phyloP scores from a whole-genome alignment of 2,888 invertebrate genomes.

The Teinopalpus imperialis region DNA sequence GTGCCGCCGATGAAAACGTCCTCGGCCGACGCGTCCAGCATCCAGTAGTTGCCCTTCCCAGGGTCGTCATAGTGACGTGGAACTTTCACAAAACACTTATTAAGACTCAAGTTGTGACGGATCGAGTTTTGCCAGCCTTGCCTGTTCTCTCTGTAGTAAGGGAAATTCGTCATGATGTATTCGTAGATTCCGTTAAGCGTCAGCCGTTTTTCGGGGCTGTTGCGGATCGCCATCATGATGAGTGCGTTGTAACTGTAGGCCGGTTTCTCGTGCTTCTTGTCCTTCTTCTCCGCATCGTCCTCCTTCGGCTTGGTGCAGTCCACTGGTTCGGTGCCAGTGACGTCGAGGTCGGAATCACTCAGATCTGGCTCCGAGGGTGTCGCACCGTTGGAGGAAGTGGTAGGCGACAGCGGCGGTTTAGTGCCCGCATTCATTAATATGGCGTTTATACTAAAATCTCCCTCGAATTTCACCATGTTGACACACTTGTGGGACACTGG shows the following conservation, averaged over 20 bases:
- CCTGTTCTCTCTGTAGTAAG: slow-evolving; percentile 98
- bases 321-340: slow-evolving; percentile 88
- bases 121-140: slow-evolving; percentile 99
- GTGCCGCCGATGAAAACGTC: slow-evolving; percentile 99
- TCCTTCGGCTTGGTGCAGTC: slow-evolving; percentile 84
- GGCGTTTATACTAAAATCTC: slow-evolving; percentile 91
- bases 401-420: slow-evolving; percentile 69
- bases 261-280: slow-evolving; percentile 94
- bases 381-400: slow-evolving; percentile 61
- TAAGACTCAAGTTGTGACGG: slow-evolving; percentile 97
- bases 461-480: slow-evolving; percentile 81
- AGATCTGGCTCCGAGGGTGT: slow-evolving; percentile 66
- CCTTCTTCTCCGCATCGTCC: slow-evolving; percentile 56
- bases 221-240: slow-evolving; percentile 99
- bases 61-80: slow-evolving; percentile 99
- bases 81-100: slow-evolving; percentile 99
- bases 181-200: slow-evolving; percentile 99
- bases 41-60: slow-evolving; percentile 99
- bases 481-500: slow-evolving; percentile 51
- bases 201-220: slow-evolving; percentile 95
- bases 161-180: slow-evolving; percentile 99
- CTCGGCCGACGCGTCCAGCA: slow-evolving; percentile 98
- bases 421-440: slow-evolving; percentile 84
- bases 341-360: slow-evolving; percentile 88
- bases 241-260: slow-evolving; percentile 99